Base-by-base conservation (phyloP, 2,888 invertebrate species). In the Nomada fucata region DNA sequence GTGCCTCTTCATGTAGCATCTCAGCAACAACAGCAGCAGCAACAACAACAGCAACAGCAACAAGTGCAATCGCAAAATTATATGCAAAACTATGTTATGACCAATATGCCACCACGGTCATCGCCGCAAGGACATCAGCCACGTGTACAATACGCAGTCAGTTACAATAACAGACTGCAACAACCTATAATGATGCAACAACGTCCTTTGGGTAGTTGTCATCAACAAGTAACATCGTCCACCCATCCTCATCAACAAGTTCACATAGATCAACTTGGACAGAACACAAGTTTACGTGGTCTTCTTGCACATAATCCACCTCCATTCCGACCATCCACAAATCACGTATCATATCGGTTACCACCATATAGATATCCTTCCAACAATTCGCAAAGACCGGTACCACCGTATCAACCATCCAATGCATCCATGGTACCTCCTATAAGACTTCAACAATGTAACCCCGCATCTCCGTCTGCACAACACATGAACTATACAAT, bases 221-320 rank as follows among this genome's bases (percentile, higher is more conserved):
- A 93, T 81, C 94, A 94, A 83, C 92, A 95, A 94, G 95, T 95
- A 26, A 95, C 95, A 7, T 95, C 95, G 5, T 95, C 95, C 0
- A 95, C 95, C 15, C 96, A 96, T 94, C 96, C 96, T 20, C 95
- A 95, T 91, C 93, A 91, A 55, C 91, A 92, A 68, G 90, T 92
- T 68, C 92, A 92, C 52, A 84, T 92, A 42, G 91, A 92, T 72
- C 91, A 92, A 57, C 87, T 90, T 68, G 91, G 90, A 52, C 93
- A 92, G 65, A 93, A 92, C 65, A 89, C 93, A 1, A 93, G 84
- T 73, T 61, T 88, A 67, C 87, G 88, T 29, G 88, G 88, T 2
- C 82, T 88, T 50, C 87, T 88, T 18, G 87, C 88, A 23, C 92
- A 92, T 70, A 93, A 92, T 89, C 92, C 93, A 55, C 92, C 93